Evolutionary conservation across 1,140 invertebrate genomes (phyloP).

Genomic region (Meloidogyne floridensis): DNA sequence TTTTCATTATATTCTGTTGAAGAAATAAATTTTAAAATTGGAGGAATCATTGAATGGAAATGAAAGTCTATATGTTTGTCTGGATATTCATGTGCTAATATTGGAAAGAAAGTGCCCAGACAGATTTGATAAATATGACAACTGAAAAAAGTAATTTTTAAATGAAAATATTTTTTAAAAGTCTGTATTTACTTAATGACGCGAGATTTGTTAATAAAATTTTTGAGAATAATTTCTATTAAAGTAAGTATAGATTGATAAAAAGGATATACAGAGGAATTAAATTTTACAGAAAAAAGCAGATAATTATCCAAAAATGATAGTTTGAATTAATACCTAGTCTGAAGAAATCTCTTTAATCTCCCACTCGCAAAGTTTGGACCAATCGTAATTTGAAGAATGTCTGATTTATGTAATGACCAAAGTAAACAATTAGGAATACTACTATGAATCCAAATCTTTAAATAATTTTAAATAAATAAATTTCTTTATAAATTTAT

Average conservation of each 20-base stretch:
- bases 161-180: neutral
- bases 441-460: constrained; percentile 19
- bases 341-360: constrained; percentile 34
- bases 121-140: constrained; percentile 48
- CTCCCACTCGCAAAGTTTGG: constrained; percentile 39
- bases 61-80: constrained; percentile 43
- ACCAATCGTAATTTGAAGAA: constrained; percentile 43
- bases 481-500: neutral
- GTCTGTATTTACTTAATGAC: too few relatives aligned
- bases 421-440: constrained; percentile 25
- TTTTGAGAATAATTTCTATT: too few relatives aligned
- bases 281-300: too few relatives aligned
- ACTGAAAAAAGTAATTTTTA: constrained; percentile 14
- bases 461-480: neutral
- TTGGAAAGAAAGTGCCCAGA: constrained; percentile 47
- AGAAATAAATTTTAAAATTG: constrained; percentile 28
- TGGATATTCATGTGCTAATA: constrained; percentile 33
- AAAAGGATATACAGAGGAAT: too few relatives aligned
- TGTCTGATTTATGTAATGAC: constrained; percentile 26
- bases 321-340: constrained; percentile 20
- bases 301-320: too few relatives aligned
- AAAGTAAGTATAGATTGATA: too few relatives aligned
- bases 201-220: too few relatives aligned
- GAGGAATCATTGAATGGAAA: constrained; percentile 38
- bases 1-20: neutral